Conservation (phyloP, 2,888 invertebrate genomes). For the Eupithecia inturbata region DNA sequence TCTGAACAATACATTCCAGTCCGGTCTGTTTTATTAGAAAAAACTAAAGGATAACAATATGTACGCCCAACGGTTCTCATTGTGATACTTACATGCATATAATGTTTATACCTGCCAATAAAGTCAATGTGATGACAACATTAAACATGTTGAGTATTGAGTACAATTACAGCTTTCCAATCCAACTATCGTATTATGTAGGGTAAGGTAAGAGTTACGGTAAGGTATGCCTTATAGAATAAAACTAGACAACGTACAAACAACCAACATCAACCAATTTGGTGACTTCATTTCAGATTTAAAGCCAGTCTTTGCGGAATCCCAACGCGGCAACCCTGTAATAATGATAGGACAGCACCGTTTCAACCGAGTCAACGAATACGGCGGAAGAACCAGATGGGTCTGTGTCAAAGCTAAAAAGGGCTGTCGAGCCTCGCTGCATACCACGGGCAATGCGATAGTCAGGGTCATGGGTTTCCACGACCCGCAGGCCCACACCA, state of each 20-base stretch:
- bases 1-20: no score
- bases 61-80: no score
- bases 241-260: not conserved
- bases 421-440: slow-evolving; percentile 44
- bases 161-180: no score
- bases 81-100: no score
- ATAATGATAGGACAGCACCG: slow-evolving; percentile 82
- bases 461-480: not conserved
- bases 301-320: slow-evolving; percentile 76
- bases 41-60: no score
- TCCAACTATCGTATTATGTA: no score
- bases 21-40: no score
- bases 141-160: no score
- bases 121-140: no score
- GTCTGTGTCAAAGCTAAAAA: slow-evolving; percentile 51
- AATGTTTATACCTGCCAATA: no score
- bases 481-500: not conserved
- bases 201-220: not conserved
- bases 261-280: not conserved
- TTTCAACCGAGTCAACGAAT: slow-evolving; percentile 78
- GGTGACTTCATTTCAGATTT: slow-evolving; percentile 62
- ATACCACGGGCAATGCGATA: not conserved
- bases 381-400: slow-evolving; percentile 73
- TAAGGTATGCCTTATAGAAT: not conserved
- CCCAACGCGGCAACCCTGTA: slow-evolving; percentile 79